These are phyloP conservation scores for Clivina fossor DNA, from an alignment of 2,888 invertebrate genomes.

Conservation along the genomic window DNA sequence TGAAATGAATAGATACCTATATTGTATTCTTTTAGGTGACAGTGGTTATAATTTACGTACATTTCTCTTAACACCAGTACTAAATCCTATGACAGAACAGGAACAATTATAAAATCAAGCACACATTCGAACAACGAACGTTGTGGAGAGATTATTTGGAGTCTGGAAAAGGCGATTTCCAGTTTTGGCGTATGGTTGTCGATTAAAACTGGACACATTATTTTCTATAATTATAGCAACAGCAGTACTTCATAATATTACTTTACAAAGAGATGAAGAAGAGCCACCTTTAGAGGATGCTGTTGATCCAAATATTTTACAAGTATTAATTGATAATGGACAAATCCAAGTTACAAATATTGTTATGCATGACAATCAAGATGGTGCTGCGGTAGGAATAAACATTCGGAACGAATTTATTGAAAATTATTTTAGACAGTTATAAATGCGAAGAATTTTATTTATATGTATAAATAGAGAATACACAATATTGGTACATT, in stretches of 20 bases:
- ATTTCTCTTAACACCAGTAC: conserved; percentile 22
- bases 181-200: conserved; percentile 2
- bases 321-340: no score
- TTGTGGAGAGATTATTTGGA: conserved; percentile 34
- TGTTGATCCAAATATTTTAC: no score
- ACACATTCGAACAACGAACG: conserved; percentile 2
- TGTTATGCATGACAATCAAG: no score
- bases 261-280: neutral
- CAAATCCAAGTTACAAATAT: no score
- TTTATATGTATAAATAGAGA: no score
- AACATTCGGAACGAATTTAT: no score
- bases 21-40: neutral
- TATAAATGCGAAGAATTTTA: no score
- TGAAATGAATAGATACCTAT: neutral
- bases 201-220: neutral
- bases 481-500: no score
- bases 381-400: no score
- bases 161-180: conserved; percentile 38
- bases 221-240: neutral
- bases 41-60: neutral
- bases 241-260: neutral
- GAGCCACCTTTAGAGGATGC: neutral
- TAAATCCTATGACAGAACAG: neutral
- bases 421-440: no score
- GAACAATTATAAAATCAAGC: conserved; percentile 10